Evolutionary conservation across 2,797 vertebrate genomes (phyloP).

Genomic region (Uromys caudimaculatus): DNA sequence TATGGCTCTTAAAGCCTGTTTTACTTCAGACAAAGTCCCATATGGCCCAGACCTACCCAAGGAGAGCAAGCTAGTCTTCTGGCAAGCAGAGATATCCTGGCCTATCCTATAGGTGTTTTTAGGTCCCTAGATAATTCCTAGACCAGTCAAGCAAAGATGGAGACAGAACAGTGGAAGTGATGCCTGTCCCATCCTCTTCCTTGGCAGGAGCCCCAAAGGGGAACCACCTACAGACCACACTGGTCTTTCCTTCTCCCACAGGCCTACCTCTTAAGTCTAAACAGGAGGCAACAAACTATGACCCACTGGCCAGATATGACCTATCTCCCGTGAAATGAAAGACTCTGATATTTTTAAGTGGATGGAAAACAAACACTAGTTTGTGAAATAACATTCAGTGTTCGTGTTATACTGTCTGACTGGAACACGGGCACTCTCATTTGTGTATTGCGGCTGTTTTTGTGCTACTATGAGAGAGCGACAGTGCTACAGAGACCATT

Average conservation of each 20-base stretch:
- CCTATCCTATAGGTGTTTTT: no score
- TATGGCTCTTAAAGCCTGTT: no score
- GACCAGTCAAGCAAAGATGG: neutral
- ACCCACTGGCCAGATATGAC: neutral
- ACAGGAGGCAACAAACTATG: neutral
- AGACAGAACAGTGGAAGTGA: no score
- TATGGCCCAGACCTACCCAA: neutral
- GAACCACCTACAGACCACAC: neutral
- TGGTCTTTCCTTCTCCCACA: neutral
- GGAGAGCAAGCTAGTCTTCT: neutral
- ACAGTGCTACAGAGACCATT: neutral
- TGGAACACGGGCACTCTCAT: neutral
- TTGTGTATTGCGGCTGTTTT: neutral
- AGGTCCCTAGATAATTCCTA: neutral
- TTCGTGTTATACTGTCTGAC: neutral
- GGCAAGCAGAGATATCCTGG: neutral
- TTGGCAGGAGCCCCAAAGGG: neutral
- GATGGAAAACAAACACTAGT: neutral
- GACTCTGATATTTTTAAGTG: neutral
- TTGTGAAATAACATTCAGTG: neutral
- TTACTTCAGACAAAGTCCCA: neutral
- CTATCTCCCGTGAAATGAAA: neutral
- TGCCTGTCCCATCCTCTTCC: neutral
- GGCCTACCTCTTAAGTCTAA: neutral
- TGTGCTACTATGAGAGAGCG: neutral